Evolutionary conservation across 2,888 invertebrate genomes (phyloP).

Genomic region (Thera obeliscata): DNA sequence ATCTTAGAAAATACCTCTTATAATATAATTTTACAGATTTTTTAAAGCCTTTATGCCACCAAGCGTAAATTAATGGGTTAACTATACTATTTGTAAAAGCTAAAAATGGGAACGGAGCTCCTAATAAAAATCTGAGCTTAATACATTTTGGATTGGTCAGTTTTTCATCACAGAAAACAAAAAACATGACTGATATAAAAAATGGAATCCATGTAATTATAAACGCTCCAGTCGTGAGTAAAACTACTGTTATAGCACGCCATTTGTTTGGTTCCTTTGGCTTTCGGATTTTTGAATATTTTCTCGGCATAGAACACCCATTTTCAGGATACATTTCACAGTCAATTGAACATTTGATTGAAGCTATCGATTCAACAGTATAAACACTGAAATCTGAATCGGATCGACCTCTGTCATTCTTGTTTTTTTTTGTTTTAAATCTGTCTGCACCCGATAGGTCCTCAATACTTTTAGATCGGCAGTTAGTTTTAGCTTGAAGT

Average conservation of each 20-base stretch:
- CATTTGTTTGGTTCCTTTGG: conserved; percentile 78
- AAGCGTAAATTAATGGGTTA: conserved; percentile 88
- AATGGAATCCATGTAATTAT: conserved; percentile 87
- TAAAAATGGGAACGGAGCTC: conserved; percentile 84
- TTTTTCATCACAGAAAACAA: conserved; percentile 80
- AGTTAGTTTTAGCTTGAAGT: conserved; percentile 40
- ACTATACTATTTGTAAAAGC: conserved; percentile 86
- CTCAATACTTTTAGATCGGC: conserved; percentile 60
- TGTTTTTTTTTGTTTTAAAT: conserved; percentile 37
- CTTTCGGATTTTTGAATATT: conserved; percentile 43
- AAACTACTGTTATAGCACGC: conserved; percentile 86
- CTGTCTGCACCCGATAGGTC: conserved; percentile 50
- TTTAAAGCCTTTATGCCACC: conserved; percentile 89
- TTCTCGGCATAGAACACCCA: conserved; percentile 12
- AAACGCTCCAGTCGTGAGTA: conserved; percentile 86
- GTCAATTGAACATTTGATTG: conserved; percentile 29
- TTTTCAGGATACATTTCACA: conserved; percentile 24
- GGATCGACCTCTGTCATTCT: conserved; percentile 41
- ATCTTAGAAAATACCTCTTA: conserved; percentile 31
- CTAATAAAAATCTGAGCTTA: conserved; percentile 76
- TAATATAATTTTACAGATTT: conserved; percentile 69
- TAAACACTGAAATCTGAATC: conserved; percentile 64
- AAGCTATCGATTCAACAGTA: conserved; percentile 57
- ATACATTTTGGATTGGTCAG: conserved; percentile 75
- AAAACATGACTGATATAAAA: conserved; percentile 83